phyloP scores from a whole-genome alignment of 2,888 invertebrate species.

The Exocentrus adspersus region DNA sequence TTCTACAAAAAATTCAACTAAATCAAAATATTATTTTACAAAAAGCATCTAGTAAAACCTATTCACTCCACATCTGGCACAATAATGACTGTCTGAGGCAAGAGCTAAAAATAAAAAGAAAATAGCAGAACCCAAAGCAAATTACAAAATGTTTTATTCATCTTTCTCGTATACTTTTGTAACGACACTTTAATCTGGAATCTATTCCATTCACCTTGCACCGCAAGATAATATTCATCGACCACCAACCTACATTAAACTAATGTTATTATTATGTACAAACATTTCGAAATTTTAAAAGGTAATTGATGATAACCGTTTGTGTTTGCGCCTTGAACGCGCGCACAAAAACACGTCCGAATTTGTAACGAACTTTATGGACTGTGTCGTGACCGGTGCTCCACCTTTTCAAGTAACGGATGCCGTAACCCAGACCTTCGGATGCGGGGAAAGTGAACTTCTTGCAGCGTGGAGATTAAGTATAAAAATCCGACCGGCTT shows the following conservation, averaged over 20 bases:
- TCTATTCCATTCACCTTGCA: too few species aligned
- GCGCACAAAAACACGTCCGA: neutral
- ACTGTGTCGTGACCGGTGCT: neutral
- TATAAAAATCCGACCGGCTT: slow-evolving; percentile 52
- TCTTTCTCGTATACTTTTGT: too few species aligned
- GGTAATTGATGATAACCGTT: neutral
- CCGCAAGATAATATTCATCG: too few species aligned
- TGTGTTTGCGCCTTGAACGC: neutral
- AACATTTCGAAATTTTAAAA: neutral
- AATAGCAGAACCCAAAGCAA: too few species aligned
- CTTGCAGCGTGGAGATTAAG: slow-evolving; percentile 10
- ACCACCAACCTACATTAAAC: neutral
- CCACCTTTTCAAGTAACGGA: neutral
- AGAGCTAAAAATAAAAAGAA: too few species aligned
- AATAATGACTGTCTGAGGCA: too few species aligned
- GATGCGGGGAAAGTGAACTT: slow-evolving; percentile 11
- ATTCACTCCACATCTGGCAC: too few species aligned
- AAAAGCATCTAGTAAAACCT: too few species aligned
- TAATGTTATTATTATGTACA: neutral
- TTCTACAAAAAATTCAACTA: too few species aligned
- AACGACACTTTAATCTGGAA: too few species aligned
- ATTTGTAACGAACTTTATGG: neutral
- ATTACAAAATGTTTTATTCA: too few species aligned
- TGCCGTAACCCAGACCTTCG: slow-evolving; percentile 17
- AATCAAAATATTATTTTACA: too few species aligned